phyloP scores from a whole-genome alignment of 37 sponge, comb jelly and placozoan genomes.

The Beroe ovata region DNA sequence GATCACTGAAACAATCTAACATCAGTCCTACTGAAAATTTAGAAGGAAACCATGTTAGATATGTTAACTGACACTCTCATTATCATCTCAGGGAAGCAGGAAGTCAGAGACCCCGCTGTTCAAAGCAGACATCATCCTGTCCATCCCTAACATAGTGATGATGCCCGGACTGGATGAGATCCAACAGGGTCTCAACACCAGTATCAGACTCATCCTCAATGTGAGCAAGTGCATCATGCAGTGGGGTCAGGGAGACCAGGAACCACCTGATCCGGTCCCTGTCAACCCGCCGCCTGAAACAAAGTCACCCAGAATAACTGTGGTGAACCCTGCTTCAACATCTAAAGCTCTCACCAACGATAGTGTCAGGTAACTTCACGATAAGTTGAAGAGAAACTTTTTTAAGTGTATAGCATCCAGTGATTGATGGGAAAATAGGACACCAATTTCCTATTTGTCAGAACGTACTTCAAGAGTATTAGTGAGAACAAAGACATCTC shows the following conservation, averaged over 20 bases:
- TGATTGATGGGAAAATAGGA: no score
- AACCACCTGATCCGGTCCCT: slow-evolving; percentile 10
- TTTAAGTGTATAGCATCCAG: no score
- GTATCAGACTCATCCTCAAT: slow-evolving; percentile 74
- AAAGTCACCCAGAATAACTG: slow-evolving; percentile 30
- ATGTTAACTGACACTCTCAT: no score
- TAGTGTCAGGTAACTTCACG: slow-evolving; percentile 14
- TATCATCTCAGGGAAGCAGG: slow-evolving; percentile 40
- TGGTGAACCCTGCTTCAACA: not conserved
- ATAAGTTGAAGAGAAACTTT: not conserved
- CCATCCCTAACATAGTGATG: slow-evolving; percentile 83
- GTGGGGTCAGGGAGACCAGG: slow-evolving; percentile 19
- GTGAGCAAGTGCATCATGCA: slow-evolving; percentile 70
- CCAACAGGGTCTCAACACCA: slow-evolving; percentile 84
- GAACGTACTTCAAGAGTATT: slow-evolving; percentile 70
- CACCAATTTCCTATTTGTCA: not conserved
- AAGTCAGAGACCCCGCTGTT: slow-evolving; percentile 71
- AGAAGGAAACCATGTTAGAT: no score
- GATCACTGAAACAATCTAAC: no score
- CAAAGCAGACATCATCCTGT: slow-evolving; percentile 77
- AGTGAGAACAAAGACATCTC: slow-evolving; percentile 84
- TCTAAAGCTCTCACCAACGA: not conserved
- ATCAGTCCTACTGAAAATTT: no score
- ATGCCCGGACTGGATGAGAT: slow-evolving; percentile 91
- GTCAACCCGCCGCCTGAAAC: slow-evolving; percentile 8